Conservation (phyloP, 2,113 vertebrate species). For the Bolborhynchus lineola region DNA sequence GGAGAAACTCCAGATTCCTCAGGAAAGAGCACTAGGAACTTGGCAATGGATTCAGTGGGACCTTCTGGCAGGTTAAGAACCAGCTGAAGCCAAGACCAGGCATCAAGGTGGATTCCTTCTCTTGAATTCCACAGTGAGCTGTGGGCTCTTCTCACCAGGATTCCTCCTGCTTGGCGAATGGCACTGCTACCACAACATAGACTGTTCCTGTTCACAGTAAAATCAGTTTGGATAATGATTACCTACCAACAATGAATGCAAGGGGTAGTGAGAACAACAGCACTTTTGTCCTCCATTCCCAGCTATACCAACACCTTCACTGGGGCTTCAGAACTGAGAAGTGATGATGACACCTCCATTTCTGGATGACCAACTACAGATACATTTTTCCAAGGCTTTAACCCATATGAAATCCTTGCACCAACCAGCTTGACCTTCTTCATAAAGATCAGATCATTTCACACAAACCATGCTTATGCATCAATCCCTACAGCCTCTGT, state of each 20-base stretch:
- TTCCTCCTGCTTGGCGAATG: not conserved
- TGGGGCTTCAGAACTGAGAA: not conserved
- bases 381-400: not conserved
- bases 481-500: not conserved
- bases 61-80: not conserved
- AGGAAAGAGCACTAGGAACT: not conserved
- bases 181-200: not conserved
- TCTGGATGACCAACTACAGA: not conserved
- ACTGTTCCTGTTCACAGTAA: not conserved
- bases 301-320: accelerated
- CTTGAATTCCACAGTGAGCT: not conserved
- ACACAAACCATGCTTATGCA: not conserved
- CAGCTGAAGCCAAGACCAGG: not conserved
- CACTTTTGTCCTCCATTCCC: not conserved
- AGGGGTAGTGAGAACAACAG: not conserved
- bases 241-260: not conserved
- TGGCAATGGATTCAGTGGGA: not conserved
- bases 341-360: not conserved
- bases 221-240: not conserved
- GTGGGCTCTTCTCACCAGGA: not conserved
- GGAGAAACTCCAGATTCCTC: not conserved
- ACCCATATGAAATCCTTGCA: not conserved
- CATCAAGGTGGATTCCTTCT: not conserved
- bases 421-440: not conserved
- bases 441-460: not conserved